Evolutionary conservation across 2,888 invertebrate genomes (phyloP), one percentile per base, ranked within the genome.

Genomic region (Aspidapion aeneum): DNA sequence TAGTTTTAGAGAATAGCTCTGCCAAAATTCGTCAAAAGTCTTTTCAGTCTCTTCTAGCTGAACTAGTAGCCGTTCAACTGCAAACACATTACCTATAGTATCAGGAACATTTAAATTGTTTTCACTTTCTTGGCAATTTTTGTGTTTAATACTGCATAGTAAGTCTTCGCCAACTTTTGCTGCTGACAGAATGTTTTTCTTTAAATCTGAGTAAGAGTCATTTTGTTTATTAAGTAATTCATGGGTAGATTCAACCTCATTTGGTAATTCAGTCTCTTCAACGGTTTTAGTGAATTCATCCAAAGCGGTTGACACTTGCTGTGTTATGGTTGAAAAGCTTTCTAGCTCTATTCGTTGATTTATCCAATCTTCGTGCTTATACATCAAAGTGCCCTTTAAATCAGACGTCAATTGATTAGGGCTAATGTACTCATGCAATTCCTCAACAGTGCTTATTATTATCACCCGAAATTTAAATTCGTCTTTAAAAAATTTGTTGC

Each of bases 321-420:
- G 92, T 70, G 96, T 96, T 77, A 95, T 87, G 57, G 89, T 87
- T 54, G 96, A 96, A 83, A 98, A 97, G 78, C 95, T 94, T 81
- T 98, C 98, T 75, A 98, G 86, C 80, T 98, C 97, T 80, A 95
- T 92, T 83, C 98, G 86, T 80, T 98, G 96, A 75, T 96, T 93
- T 77, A 98, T 96, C 98, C 98, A 98, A 76, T 96, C 94, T 62
- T 93, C 87, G 79, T 98, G 95, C 73, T 93, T 92, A 82, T 96
- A 98, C 66, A 90, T 88, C 68, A 98, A 82, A 66, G 87, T 86
- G 1, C 98, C 98, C 1, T 94, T 95, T 66, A 98, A 85, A 77
- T 97, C 97, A 22, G 87, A 84, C 0, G 96, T 96, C 70, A 98
- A 82, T 79, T 96, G 94, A 70, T 88, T 87, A 68, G 86, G 83